Evolutionary conservation across 2,113 vertebrate species (phyloP), one percentile per base, ranked within the genome.

Genomic region (Aphelocoma coerulescens): DNA sequence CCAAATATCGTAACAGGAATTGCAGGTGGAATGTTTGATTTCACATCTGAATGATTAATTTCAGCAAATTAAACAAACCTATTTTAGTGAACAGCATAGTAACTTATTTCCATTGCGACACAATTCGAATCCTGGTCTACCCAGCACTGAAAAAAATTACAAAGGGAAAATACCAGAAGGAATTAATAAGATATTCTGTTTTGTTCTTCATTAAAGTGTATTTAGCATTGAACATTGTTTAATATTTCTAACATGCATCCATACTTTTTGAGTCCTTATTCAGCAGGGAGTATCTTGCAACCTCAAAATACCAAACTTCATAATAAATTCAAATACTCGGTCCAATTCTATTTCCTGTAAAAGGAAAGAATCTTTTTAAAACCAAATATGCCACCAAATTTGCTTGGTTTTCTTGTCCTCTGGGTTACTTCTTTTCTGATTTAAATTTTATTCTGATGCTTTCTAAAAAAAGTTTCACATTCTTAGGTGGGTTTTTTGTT

Each of bases 1-100:
- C 4, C 28, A 88, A 68, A 48, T 67, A 43, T 37, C 13, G 33
- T 67, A 48, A 79, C 5, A 57, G 43, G 54, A 82, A 57, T 43
- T 65, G 16, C 30, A 83, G 62, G 58, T 68, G 18, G 10, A 33
- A 16, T 72, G 15, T 84, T 91, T 94, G 55, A 95, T 84, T 91
- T 89, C 22, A 63, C 16, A 8, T 43, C 43, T 80, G n/a, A 92
- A 77, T 74, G 24, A 83, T 54, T 71, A 84, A 84, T 55, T 41
- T 57, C 46, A 74, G 37, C 24, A 88, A 81, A 55, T 58, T 55
- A 83, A 75, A 52, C 16, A 65, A 73, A 76, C 2, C 2, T 66
- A 3, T 46, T 88, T 48, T 18, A 72, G 15, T 59, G 14, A 68
- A 51, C 22, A 77, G 3, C 6, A 33, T 6, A 81, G 9, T 44